phyloP scores from a whole-genome alignment of 2,797 vertebrate species.

The Gymnodraco acuticeps region DNA sequence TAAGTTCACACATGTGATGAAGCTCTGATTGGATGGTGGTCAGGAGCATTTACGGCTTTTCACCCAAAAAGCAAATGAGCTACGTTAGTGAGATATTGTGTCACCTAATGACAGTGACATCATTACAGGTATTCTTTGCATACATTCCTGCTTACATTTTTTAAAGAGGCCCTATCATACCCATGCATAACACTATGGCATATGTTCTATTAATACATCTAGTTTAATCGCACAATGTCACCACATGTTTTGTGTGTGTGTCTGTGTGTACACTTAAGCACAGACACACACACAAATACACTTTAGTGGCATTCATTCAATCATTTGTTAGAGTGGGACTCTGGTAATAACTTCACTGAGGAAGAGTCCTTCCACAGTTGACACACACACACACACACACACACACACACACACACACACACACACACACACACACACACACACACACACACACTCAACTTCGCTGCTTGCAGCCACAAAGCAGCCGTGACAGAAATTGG shows the following conservation, averaged over 20 bases:
- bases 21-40: neutral
- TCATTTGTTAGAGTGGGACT: slow-evolving; percentile 57
- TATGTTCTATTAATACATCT: no score
- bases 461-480: slow-evolving; percentile 71
- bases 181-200: no score
- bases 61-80: no score
- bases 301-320: slow-evolving; percentile 57
- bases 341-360: slow-evolving; percentile 71
- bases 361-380: slow-evolving; percentile 42
- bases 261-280: no score
- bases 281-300: neutral
- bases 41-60: no score
- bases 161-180: no score
- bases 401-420: slow-evolving; percentile 38
- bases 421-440: slow-evolving; percentile 29
- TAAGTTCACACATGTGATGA: neutral
- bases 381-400: slow-evolving; percentile 31
- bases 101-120: no score
- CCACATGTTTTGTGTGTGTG: no score
- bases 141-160: no score
- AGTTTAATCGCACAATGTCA: no score
- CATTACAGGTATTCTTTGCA: no score
- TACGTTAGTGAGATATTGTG: no score
- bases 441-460: slow-evolving; percentile 30
- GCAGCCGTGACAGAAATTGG: slow-evolving; percentile 78